Base-by-base conservation (phyloP, 2,797 vertebrate genomes). In the Sciurus carolinensis region DNA sequence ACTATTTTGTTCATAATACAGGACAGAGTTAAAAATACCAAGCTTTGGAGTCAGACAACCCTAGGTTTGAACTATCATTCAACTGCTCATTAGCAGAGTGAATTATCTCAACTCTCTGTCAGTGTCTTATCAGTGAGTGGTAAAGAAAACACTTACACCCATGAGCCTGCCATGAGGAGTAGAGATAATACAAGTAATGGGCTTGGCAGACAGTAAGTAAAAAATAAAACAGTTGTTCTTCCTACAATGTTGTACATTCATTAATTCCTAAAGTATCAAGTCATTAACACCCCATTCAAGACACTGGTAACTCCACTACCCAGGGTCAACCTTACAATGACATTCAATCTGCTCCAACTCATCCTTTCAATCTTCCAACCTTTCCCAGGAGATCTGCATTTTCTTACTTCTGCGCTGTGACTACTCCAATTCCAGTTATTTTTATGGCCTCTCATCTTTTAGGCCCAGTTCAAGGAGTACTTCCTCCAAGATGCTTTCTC, bases 41-140 rank as follows among this genome's bases (percentile, higher is more conserved):
- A 69, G 11, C 52, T 80, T 80, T 76, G 59, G 62, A n/a, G 24
- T 92, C 59, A 86, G 87, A 90, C 22, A 91, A 71, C 4, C 3
- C 36, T 20, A 76, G 52, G 69, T 89, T 79, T 88, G 30, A 81
- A 69, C 11, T 30, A 11, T 42, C 71, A 72, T 42, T 73, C 8
- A 20, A 33, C 12, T 3, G 59, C 17, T 59, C 50, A n/a, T 28
- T 80, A 72, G 18, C n/a, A 75, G 3, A 3, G 39, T 80, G 36
- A 75, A 69, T 52, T 91, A 84, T n/a, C 62, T 91, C 57, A 82
- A n/a, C 54, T 57, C n/a, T 18, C 24, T 33, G 82, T 96, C 79
- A 76, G 13, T 73, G 72, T 94, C 52, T 57, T 71, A 82, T 83
- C 28, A 39, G 54, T 90, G 71, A 92, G 67, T 11, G 17, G 72